phyloP scores from a whole-genome alignment of 2,888 invertebrate genomes.

The Magallana nippona region DNA sequence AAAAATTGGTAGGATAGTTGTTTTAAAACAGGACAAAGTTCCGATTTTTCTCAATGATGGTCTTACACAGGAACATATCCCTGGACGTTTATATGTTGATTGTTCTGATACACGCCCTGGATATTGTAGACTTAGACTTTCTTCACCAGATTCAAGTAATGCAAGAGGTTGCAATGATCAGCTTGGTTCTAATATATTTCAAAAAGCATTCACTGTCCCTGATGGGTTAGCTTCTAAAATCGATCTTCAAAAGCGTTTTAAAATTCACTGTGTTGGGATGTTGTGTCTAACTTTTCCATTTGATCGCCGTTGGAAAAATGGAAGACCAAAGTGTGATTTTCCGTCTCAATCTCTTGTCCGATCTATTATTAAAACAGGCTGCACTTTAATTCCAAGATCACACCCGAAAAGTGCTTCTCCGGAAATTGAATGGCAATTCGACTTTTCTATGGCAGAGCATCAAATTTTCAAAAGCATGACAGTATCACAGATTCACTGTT shows the following conservation, averaged over 20 bases:
- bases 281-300: background rate
- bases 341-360: background rate
- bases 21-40: background rate
- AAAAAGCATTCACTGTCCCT: background rate
- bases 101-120: background rate
- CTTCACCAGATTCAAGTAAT: background rate
- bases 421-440: constrained; percentile 31
- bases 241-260: too few species aligned
- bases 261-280: background rate
- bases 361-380: background rate
- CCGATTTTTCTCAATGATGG: background rate
- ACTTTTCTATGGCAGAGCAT: constrained; percentile 1
- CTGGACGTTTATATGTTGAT: background rate
- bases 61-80: too few species aligned
- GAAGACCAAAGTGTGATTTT: background rate
- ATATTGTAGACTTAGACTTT: background rate
- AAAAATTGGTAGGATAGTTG: too few species aligned
- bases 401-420: background rate
- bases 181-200: background rate
- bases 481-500: constrained; percentile 52
- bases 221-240: background rate
- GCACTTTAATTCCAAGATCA: background rate
- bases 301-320: background rate
- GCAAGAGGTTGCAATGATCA: background rate
- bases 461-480: constrained; percentile 43